Evolutionary conservation across 2,888 invertebrate species (phyloP), one percentile per base, ranked within the genome.

Genomic region (Nymphalis urticae): DNA sequence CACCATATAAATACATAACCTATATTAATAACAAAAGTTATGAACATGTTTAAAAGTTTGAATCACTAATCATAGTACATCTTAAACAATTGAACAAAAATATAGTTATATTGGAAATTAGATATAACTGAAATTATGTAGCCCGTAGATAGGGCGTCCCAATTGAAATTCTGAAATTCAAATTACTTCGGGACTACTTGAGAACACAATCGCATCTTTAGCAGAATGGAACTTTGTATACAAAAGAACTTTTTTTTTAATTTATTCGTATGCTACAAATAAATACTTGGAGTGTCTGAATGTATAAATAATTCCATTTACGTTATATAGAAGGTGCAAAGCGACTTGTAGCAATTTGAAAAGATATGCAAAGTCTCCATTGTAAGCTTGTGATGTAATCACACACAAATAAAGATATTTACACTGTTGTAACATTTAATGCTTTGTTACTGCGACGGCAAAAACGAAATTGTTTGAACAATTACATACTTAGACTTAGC

Each of bases 81-180:
- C 13, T 13, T 42, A 42, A 13, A n/a, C n/a, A n/a, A n/a, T n/a
- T n/a, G n/a, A 42, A 13, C 42, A 42, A 10, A 42, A 42, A 13
- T 42, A 42, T 42, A 42, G 42, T 42, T 42, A 36, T 66, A 62
- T 72, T 73, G 68, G 59, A 76, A 75, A 76, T 76, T 73, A 75
- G 72, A 74, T 76, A 75, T 73, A 75, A 77, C 73, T 76, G 70
- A 76, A 75, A 77, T 77, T 76, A 75, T 76, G 71, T 75, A 73
- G 72, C 69, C 71, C 68, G 61, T 62, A 75, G 79, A 80, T 80
- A 80, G 79, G 79, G 78, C 80, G 80, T 76, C 79, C 80, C 80
- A 79, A 83, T 87, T 86, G 82, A 86, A 87, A 89, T 89, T 90
- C 88, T 83, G 85, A 90, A 88, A 86, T 89, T 89, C 85, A 89